Evolutionary conservation across 1,140 invertebrate species (phyloP), one percentile per base, ranked within the genome.

Genomic region (Leptopilina clavipes): DNA sequence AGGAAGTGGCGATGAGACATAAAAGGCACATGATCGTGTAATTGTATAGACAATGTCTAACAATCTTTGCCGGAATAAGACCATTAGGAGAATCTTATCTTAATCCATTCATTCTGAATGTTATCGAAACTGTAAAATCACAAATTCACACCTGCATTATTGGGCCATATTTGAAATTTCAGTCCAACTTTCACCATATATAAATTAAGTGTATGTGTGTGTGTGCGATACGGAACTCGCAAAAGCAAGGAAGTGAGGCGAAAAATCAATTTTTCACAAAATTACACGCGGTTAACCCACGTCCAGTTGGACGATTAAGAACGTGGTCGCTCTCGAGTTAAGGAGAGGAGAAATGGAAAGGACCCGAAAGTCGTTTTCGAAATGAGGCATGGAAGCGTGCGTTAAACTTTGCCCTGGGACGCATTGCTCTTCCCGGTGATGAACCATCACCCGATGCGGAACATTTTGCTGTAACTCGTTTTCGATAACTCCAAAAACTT

Each of bases 191-290:
- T 65, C 59, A 31, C 59, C 22, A n/a, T n/a, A n/a, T n/a, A n/a
- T n/a, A n/a, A n/a, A n/a, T n/a, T 1, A 31, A 65, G 59, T 65
- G 37, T 40, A 31, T n/a, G n/a, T n/a, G n/a, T n/a, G 25, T 31
- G 5, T 31, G 5, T 31, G 5, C 1, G 14, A 65, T 65, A 65
- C 25, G 59, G 59, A 65, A 31, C 59, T 31, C 22, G 59, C 25
- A 31, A 31, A 22, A 65, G 59, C 59, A 65, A 37, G 59, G 59
- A 65, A 65, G 59, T 65, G 19, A 65, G 59, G 59, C 59, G 59
- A 31, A 65, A 65, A 65, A 65, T 65, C 59, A 65, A 65, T 65
- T 65, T 65, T 65, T 65, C 59, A 65, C 59, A 65, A 65, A 65
- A 65, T 65, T 65, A 65, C 59, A 65, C 59, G 59, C 59, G 22